Evolutionary conservation across 2,888 invertebrate species (phyloP).

Genomic region (Agrilus biguttatus): DNA sequence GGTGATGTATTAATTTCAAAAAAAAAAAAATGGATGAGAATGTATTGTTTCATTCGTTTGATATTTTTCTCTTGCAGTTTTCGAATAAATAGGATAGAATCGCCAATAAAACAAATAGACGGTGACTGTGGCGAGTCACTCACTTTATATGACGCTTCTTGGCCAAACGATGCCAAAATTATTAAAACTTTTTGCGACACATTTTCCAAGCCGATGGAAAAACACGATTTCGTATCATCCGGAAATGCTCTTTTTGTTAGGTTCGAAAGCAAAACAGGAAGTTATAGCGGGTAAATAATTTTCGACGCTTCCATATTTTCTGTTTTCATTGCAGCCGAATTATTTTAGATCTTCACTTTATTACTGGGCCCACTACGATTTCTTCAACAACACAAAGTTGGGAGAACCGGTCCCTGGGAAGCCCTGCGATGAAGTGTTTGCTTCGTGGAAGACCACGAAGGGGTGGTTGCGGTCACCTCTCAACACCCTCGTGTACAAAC

Average conservation of each 20-base stretch:
- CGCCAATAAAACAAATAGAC: constrained; percentile 72
- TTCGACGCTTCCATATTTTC: background rate
- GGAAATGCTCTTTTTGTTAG: constrained; percentile 76
- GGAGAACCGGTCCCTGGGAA: constrained; percentile 71
- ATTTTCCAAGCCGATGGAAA: constrained; percentile 84
- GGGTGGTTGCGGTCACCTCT: constrained; percentile 70
- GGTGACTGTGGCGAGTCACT: constrained; percentile 84
- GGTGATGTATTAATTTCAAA: too few species aligned
- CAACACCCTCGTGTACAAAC: constrained; percentile 77
- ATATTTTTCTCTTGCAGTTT: constrained; percentile 41
- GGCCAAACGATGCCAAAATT: constrained; percentile 78
- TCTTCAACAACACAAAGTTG: constrained; percentile 79
- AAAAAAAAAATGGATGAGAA: too few species aligned
- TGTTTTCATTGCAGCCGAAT: background rate
- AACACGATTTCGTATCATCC: constrained; percentile 82
- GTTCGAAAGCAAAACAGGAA: constrained; percentile 84
- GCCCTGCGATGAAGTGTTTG: constrained; percentile 76
- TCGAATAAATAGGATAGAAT: constrained; percentile 77
- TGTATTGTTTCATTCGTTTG: too few species aligned
- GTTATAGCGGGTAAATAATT: constrained; percentile 64
- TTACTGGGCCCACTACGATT: constrained; percentile 90
- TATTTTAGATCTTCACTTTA: constrained; percentile 62
- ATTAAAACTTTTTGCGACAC: constrained; percentile 92
- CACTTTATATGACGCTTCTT: constrained; percentile 76
- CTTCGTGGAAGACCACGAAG: constrained; percentile 65